These are phyloP conservation scores for Malurus melanocephalus DNA, from an alignment of 2,113 vertebrate genomes.

Conservation along the genomic window DNA sequence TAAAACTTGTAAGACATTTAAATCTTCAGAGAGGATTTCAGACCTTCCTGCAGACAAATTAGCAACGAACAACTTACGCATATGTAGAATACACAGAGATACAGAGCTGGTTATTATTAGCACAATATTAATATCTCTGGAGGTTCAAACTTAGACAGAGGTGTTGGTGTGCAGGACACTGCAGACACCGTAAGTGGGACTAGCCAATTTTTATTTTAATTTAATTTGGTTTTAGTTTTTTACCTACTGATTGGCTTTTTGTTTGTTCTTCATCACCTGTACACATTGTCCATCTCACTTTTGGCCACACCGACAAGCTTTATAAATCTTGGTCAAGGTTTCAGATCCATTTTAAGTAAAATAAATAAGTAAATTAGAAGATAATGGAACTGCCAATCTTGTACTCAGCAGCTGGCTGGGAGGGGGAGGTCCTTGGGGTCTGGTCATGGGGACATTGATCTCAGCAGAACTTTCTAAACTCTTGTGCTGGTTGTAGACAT, in stretches of 20 bases:
- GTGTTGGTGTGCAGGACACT: background rate
- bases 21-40: constrained; percentile 50
- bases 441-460: background rate
- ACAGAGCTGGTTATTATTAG: constrained; percentile 15
- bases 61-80: background rate
- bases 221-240: background rate
- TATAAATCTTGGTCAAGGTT: background rate
- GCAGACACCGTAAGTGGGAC: background rate
- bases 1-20: constrained; percentile 60
- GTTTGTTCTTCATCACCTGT: background rate
- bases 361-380: background rate
- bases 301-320: background rate
- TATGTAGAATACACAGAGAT: background rate
- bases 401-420: background rate
- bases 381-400: background rate
- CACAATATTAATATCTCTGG: background rate
- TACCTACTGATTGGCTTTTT: background rate
- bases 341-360: background rate
- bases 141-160: background rate
- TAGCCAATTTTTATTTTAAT: background rate
- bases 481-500: background rate
- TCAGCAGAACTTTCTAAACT: background rate
- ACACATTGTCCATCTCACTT: background rate
- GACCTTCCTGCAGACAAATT: constrained; percentile 38
- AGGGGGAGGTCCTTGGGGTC: background rate